phyloP scores from a whole-genome alignment of 2,888 invertebrate species.

The Stramonita haemastoma region DNA sequence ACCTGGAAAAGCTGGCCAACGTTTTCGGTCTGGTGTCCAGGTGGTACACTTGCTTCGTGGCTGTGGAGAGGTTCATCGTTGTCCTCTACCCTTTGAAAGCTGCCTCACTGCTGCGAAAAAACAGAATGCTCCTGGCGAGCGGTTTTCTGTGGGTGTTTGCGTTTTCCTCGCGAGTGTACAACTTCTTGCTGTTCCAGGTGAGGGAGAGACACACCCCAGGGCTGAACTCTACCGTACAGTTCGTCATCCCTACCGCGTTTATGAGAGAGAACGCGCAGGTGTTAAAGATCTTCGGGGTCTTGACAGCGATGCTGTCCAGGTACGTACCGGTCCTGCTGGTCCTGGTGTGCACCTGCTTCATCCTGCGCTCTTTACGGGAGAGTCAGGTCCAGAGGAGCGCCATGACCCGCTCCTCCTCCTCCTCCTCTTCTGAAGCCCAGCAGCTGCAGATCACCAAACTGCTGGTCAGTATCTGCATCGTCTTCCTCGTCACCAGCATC shows the following conservation, averaged over 20 bases:
- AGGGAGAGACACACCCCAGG: not conserved
- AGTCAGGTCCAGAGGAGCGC: not conserved
- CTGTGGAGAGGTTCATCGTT: too few species aligned
- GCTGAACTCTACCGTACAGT: not conserved
- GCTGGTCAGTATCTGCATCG: constrained; percentile 10
- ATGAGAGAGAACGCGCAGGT: not conserved
- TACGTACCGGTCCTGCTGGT: not conserved
- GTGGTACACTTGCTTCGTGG: too few species aligned
- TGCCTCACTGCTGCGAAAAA: too few species aligned
- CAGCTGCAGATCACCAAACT: constrained; percentile 1
- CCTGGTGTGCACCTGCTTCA: not conserved
- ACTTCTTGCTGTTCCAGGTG: not conserved
- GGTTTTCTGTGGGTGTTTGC: too few species aligned
- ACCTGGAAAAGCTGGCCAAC: too few species aligned
- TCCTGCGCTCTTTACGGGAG: not conserved
- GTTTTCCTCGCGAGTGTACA: too few species aligned
- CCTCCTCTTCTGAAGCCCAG: not conserved
- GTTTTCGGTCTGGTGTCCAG: too few species aligned
- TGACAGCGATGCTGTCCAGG: not conserved
- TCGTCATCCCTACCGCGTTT: not conserved
- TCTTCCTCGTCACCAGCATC: not conserved
- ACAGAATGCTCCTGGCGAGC: too few species aligned
- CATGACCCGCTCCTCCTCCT: not conserved
- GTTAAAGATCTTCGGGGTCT: not conserved
- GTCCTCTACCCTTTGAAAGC: too few species aligned